Evolutionary conservation across 2,797 vertebrate genomes (phyloP).

Genomic region (Echeneis naucrates): DNA sequence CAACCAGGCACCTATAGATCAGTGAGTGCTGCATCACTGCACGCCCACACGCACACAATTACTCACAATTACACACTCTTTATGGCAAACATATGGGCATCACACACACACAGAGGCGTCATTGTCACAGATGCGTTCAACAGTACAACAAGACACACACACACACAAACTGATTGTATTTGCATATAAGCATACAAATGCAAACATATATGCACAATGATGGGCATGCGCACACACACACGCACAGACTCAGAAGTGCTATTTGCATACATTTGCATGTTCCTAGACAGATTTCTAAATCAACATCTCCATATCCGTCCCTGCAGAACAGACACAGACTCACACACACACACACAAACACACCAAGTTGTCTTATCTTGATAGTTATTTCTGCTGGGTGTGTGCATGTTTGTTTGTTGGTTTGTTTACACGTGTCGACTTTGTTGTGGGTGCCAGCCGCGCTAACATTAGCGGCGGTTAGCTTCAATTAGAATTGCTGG

Average conservation of each 20-base stretch:
- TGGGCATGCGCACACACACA: constrained; percentile 38
- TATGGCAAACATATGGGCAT: constrained; percentile 60
- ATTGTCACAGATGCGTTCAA: constrained; percentile 50
- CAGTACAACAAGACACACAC: constrained; percentile 11
- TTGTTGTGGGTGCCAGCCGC: constrained; percentile 75
- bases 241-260: constrained; percentile 32
- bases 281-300: constrained; percentile 78
- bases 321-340: constrained; percentile 55
- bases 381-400: constrained; percentile 53
- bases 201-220: constrained; percentile 54
- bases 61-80: constrained; percentile 60
- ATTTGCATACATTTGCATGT: constrained; percentile 80
- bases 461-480: constrained; percentile 74
- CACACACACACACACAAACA: constrained; percentile 32
- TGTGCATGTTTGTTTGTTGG: constrained; percentile 53
- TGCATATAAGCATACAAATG: constrained; percentile 63
- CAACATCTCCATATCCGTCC: constrained; percentile 72
- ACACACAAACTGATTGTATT: constrained; percentile 52
- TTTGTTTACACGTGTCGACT: constrained; percentile 77
- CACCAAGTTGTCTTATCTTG: constrained; percentile 33
- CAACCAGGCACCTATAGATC: constrained; percentile 32
- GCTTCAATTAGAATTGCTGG: constrained; percentile 76
- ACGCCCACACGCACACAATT: constrained; percentile 36
- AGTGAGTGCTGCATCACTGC: constrained; percentile 18
- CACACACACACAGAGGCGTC: constrained; percentile 15